Evolutionary conservation across 2,888 invertebrate species (phyloP), one percentile per base, ranked within the genome.

Genomic region (Athalia cordata): DNA sequence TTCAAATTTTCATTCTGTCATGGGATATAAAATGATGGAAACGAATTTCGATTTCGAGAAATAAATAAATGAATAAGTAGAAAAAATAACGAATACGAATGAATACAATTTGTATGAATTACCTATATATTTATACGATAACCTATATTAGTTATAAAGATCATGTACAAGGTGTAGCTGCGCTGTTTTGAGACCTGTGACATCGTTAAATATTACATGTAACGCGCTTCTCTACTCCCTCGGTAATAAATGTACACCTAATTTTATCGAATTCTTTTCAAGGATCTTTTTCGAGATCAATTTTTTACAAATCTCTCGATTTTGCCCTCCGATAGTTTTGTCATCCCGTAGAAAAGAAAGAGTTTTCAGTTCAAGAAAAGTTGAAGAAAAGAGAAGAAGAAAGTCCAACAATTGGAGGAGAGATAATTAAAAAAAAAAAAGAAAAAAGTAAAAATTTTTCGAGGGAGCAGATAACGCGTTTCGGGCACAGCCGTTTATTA

Each of bases 141-240:
- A 68, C 29, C 11, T 68, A 70, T 45, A 70, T 70, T n/a, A 57
- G 29, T 70, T 70, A 29, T 29, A 29, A 86, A 84, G 84, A 87
- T 86, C 85, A 86, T 87, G 85, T 86, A 85, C 86, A 83, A 84
- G 83, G 80, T 86, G 87, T 87, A 87, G 87, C 85, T 83, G 85
- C 84, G 85, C 84, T 84, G 83, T 85, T 86, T 70, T 83, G 83
- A 83, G 81, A 83, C 81, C 80, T 84, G 84, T 82, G 83, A 70
- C 70, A 70, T 70, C 57, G 9, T 70, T 29, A 29, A 29, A 29
- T 29, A 29, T 29, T 29, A 29, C 29, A 29, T 29, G 15, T 57
- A 29, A 70, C 57, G n/a, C 13, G 57, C 45, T 45, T 45, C 9
- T 57, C 70, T 70, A 55, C 55, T 45, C 67, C 67, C 50, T 29